Conservation (phyloP, 2,113 vertebrate genomes). For the Coregonus clupeaformis region DNA sequence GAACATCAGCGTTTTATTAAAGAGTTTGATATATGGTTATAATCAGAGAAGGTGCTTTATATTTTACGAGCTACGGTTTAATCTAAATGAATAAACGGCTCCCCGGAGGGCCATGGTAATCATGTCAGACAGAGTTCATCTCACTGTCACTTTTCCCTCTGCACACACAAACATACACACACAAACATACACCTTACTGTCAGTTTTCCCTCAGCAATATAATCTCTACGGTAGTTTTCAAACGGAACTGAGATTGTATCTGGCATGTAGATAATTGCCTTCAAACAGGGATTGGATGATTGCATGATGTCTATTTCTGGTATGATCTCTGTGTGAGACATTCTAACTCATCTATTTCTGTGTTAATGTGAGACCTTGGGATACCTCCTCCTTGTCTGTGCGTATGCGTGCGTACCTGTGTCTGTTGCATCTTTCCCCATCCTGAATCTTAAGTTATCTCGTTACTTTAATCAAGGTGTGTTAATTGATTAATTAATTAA, state of each 20-base stretch:
- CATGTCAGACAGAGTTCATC: background rate
- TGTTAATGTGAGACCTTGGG: background rate
- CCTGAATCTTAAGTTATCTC: background rate
- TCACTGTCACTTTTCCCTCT: background rate
- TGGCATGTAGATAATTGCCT: background rate
- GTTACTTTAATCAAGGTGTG: background rate
- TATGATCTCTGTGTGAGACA: background rate
- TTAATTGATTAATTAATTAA: no score
- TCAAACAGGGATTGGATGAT: background rate
- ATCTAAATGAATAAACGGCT: background rate
- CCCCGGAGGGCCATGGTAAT: background rate
- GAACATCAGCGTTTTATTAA: background rate
- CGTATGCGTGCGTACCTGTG: no score
- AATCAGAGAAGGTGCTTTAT: conserved; percentile 4
- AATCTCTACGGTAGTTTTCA: background rate
- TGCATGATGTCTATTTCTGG: background rate
- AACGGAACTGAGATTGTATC: background rate
- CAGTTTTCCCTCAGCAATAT: background rate
- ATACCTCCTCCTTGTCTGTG: background rate
- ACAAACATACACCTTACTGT: no score
- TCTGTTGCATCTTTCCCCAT: no score
- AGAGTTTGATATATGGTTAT: conserved; percentile 1
- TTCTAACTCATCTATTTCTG: background rate
- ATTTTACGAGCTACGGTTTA: background rate
- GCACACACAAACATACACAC: no score